Conservation (phyloP, 2,888 invertebrate genomes). For the Ennomos erosarius region DNA sequence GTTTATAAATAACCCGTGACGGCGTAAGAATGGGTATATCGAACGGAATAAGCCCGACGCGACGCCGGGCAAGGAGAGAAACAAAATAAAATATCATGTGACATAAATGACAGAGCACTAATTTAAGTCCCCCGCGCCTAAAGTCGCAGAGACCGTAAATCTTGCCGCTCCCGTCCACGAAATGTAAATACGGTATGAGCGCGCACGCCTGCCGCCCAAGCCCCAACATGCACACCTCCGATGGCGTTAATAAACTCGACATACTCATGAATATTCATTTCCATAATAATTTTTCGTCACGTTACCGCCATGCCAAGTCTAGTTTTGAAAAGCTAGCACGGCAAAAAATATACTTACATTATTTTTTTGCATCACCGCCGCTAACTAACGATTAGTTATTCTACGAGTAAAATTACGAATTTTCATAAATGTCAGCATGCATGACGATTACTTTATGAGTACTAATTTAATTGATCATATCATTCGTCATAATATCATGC, state of each 20-base stretch:
- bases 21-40: constrained; percentile 68
- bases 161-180: constrained; percentile 75
- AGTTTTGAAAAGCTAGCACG: constrained; percentile 16
- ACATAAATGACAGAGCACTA: constrained; percentile 78
- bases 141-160: constrained; percentile 71
- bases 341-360: constrained; percentile 13
- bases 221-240: constrained; percentile 52
- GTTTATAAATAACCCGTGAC: constrained; percentile 77
- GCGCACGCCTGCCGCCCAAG: constrained; percentile 63
- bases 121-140: constrained; percentile 74
- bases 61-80: constrained; percentile 54
- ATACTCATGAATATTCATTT: constrained; percentile 69
- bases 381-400: neutral
- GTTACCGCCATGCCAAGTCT: constrained; percentile 35
- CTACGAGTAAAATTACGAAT: no score
- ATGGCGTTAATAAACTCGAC: constrained; percentile 64
- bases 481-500: no score
- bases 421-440: no score
- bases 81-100: constrained; percentile 76
- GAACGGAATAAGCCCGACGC: constrained; percentile 62
- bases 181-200: constrained; percentile 72
- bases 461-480: no score
- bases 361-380: constrained; percentile 4
- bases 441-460: no score
- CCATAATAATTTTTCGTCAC: constrained; percentile 58